These are phyloP conservation scores for Orchesella flavescens DNA, from an alignment of 2,888 invertebrate genomes.

Conservation along the genomic window DNA sequence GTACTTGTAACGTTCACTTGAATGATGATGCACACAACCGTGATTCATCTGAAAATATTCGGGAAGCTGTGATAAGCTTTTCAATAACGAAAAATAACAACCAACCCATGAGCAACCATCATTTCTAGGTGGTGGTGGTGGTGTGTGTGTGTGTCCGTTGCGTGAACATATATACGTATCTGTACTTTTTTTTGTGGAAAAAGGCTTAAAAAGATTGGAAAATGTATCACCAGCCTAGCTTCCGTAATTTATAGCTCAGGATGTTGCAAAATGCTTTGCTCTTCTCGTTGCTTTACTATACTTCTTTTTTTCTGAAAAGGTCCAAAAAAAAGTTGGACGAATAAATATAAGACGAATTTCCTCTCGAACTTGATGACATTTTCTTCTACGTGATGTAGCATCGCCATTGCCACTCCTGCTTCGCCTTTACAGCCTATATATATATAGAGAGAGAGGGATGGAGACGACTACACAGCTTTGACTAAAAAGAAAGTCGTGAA, in stretches of 20 bases:
- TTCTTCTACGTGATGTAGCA: constrained; percentile 50
- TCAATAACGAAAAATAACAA: constrained; percentile 41
- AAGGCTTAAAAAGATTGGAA: constrained; percentile 49
- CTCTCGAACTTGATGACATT: constrained; percentile 57
- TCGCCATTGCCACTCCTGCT: constrained; percentile 23
- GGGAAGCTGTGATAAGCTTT: constrained; percentile 52
- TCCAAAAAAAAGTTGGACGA: constrained; percentile 39
- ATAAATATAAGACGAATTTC: constrained; percentile 59
- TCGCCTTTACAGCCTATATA: not conserved
- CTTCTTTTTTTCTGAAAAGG: constrained; percentile 34
- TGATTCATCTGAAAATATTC: constrained; percentile 30
- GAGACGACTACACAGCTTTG: not conserved
- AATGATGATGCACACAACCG: not conserved
- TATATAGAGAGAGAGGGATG: not conserved
- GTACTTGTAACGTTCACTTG: no score
- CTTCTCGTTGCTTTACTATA: not conserved
- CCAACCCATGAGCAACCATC: constrained; percentile 19
- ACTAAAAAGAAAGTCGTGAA: constrained; percentile 42
- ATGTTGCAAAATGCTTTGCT: constrained; percentile 54
- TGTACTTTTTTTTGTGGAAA: constrained; percentile 19
- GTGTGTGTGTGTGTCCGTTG: not conserved
- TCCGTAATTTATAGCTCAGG: constrained; percentile 52
- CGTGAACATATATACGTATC: not conserved
- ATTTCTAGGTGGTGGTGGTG: not conserved
- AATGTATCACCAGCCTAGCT: constrained; percentile 39